Evolutionary conservation across 2,888 invertebrate species (phyloP).

Genomic region (Fragum fragum): DNA sequence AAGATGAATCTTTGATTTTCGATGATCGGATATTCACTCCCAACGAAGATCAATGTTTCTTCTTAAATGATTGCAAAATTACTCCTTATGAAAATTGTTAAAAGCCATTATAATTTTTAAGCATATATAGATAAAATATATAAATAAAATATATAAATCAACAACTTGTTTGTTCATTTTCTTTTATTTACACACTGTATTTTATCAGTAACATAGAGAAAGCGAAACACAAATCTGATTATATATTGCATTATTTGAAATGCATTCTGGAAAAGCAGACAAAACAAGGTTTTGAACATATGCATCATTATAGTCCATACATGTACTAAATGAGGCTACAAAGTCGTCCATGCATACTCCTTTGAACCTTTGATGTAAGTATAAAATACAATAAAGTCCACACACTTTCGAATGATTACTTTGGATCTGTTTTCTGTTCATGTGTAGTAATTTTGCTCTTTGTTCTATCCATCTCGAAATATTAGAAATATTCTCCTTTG

Average conservation of each 20-base stretch:
- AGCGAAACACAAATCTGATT: slow-evolving; percentile 27
- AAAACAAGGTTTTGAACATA: slow-evolving; percentile 20
- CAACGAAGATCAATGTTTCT: slow-evolving; percentile 14
- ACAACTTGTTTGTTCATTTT: neutral
- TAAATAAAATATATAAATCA: too few relatives aligned
- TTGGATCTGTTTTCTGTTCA: slow-evolving; percentile 24
- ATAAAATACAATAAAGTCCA: slow-evolving; percentile 45
- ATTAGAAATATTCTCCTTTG: slow-evolving; percentile 24
- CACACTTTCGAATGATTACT: slow-evolving; percentile 31
- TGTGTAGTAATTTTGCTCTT: slow-evolving; percentile 6
- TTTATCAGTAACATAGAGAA: neutral
- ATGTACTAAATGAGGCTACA: slow-evolving; percentile 23
- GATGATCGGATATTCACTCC: neutral
- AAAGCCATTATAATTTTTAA: too few relatives aligned
- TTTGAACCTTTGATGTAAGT: slow-evolving; percentile 26
- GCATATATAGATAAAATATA: too few relatives aligned
- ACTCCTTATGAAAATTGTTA: slow-evolving; percentile 4
- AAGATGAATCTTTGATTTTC: slow-evolving; percentile 12
- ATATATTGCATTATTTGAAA: slow-evolving; percentile 27
- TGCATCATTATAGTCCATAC: slow-evolving; percentile 22
- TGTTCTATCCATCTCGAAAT: slow-evolving; percentile 19
- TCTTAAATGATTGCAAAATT: slow-evolving; percentile 10
- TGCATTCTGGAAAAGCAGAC: slow-evolving; percentile 18
- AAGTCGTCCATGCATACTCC: slow-evolving; percentile 26
- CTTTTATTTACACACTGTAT: neutral